Conservation (phyloP, 2,797 vertebrate species). For the Gouania willdenowi region DNA sequence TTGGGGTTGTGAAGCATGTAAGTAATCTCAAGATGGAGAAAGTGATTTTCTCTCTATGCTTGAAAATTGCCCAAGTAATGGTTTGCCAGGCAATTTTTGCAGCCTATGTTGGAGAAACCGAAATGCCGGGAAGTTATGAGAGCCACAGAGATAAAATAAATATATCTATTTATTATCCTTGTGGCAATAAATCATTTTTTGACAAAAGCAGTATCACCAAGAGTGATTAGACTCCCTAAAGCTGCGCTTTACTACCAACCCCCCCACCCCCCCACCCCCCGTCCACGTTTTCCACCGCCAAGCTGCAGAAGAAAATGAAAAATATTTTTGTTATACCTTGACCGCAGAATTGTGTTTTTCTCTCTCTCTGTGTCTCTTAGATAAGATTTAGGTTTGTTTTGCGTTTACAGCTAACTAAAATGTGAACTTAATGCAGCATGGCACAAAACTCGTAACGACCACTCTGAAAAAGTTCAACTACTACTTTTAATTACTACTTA, state of each 20-base stretch:
- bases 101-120: too few species aligned
- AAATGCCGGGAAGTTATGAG: not conserved
- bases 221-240: too few species aligned
- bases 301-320: not conserved
- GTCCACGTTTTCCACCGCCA: not conserved
- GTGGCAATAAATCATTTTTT: not conserved
- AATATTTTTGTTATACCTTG: constrained; percentile 1
- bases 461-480: constrained; percentile 3
- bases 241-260: too few species aligned
- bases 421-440: constrained; percentile 35
- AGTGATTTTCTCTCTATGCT: too few species aligned
- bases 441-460: constrained; percentile 4
- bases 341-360: constrained; percentile 20
- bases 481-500: constrained; percentile 20
- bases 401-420: constrained; percentile 39
- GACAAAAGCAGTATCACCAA: too few species aligned
- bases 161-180: not conserved
- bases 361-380: constrained; percentile 10
- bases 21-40: too few species aligned
- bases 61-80: too few species aligned
- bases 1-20: too few species aligned
- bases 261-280: too few species aligned
- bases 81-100: too few species aligned
- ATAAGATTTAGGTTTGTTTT: constrained; percentile 5
- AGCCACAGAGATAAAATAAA: not conserved